Evolutionary conservation across 2,888 invertebrate genomes (phyloP), one percentile per base, ranked within the genome.

Genomic region (Invenusta paracnida): DNA sequence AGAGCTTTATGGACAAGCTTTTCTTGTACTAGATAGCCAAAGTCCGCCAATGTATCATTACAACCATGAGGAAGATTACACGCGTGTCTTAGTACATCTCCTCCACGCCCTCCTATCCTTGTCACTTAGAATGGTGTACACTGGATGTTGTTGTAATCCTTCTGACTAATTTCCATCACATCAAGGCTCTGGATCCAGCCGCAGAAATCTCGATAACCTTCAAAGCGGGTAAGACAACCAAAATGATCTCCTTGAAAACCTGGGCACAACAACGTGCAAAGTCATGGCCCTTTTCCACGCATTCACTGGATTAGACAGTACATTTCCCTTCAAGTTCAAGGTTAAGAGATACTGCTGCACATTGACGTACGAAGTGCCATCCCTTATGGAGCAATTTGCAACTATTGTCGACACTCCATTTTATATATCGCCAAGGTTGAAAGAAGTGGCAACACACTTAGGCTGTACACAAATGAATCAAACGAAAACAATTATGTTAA

Each of bases 231-330:
- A 85, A 85, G 84, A 82, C 84, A 84, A 30, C 67, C 66, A 67
- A 85, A 31, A 87, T 87, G 84, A 85, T 87, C 67, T 82, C 48
- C 82, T 82, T 87, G 48, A 87, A 87, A 85, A 66, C 48, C 73
- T 87, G 31, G 87, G 86, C 23, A 28, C 29, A 48, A 87, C 85
- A 87, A 87, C 79, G 82, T 87, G n/a, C n/a, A n/a, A n/a, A n/a
- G n/a, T n/a, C n/a, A n/a, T 87, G 83, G 85, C 85, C 48, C 86
- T 87, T 30, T 87, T 87, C 67, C 86, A 87, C 30, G 84, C 86
- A 30, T 85, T 87, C 87, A 87, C 87, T 85, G 86, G 87, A 81
- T 86, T 84, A 86, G 87, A 87, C 87, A 87, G 86, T 67, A 87
- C 84, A 5, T 87, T 81, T 27, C 17, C 85, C 84, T 85, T 85